phyloP scores from a whole-genome alignment of 2,797 vertebrate genomes.

The Acanthurus tractus region DNA sequence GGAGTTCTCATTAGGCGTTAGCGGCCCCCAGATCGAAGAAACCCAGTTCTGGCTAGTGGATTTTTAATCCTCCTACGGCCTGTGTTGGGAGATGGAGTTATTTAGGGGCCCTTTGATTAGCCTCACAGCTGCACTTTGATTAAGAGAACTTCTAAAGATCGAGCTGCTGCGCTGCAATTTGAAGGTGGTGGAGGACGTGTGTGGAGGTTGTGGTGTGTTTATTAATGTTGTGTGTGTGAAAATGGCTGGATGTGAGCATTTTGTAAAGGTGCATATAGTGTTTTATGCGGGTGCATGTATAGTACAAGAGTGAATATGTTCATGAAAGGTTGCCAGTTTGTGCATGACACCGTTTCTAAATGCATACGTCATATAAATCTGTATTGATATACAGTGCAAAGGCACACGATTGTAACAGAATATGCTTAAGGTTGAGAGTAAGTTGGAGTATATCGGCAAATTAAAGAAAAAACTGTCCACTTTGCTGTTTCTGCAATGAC shows the following conservation, averaged over 20 bases:
- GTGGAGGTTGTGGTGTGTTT: constrained; percentile 55
- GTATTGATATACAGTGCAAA: constrained; percentile 65
- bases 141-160: constrained; percentile 95
- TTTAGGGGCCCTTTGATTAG: constrained; percentile 99
- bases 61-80: constrained; percentile 98
- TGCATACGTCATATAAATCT: not conserved
- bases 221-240: constrained; percentile 32
- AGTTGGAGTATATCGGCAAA: not conserved
- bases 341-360: not conserved
- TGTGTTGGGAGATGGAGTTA: constrained; percentile 96
- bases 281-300: not conserved
- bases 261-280: constrained; percentile 1
- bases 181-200: constrained; percentile 78
- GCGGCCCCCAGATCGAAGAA: constrained; percentile 93
- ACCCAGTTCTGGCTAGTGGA: constrained; percentile 95
- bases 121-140: constrained; percentile 94
- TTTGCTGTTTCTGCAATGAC: constrained; percentile 49
- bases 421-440: not conserved
- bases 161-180: constrained; percentile 86
- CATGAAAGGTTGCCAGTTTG: not conserved
- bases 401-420: constrained; percentile 35
- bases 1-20: constrained; percentile 97
- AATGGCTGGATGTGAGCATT: constrained; percentile 25
- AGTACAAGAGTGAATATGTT: not conserved
- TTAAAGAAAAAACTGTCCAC: constrained; percentile 20